Base-by-base conservation (phyloP, 30 jellyfish, hydroid and myxozoan genomes). In the Catostylus mosaicus region DNA sequence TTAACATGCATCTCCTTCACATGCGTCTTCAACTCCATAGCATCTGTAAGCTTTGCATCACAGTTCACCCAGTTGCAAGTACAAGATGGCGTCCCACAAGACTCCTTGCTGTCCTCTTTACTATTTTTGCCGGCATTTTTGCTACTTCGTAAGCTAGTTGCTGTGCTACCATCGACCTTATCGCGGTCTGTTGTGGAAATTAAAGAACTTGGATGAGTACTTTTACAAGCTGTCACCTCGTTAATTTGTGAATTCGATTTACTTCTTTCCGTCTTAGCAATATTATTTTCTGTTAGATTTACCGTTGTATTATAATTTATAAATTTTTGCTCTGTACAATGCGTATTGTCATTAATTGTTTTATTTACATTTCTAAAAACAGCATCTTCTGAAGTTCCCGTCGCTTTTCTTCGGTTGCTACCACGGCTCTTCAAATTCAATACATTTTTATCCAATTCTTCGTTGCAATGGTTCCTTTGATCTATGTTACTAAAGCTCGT, bases 21-120 rank as follows among this genome's bases (percentile, higher is more conserved):
- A 50, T 92, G 98, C 4, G 67, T 75, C 40, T 91, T 78, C 46
- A 92, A 40, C 16, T 92, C 93, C 52, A 78, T 62, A n/a, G 95
- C 69, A 23, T 81, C 70, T 12, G n/a, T 45, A 54, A 72, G 85
- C 51, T 31, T n/a, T 14, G 68, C 91, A 38, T 62, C 56, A 38
- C 98, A 92, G 31, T 92, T 90, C 27, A 56, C 59, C 98, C 98
- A 92, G 62, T 77, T 73, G 81, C 98, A 91, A 64, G 11, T 35
- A 20, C 32, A 26, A 47, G 45, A 37, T 2, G 69, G 9, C 0
- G 56, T 19, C 16, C 4, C 62, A 71, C n/a, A 30, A 36, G 31
- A 8, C 16, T 32, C 31, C 11, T 22, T 16, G 19, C 32, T n/a
- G 5, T 67, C 57, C 6, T 31, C 32, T 14, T 36, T n/a, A n/a